Evolutionary conservation across 2,888 invertebrate species (phyloP).

Genomic region (Agrotis exclamationis): DNA sequence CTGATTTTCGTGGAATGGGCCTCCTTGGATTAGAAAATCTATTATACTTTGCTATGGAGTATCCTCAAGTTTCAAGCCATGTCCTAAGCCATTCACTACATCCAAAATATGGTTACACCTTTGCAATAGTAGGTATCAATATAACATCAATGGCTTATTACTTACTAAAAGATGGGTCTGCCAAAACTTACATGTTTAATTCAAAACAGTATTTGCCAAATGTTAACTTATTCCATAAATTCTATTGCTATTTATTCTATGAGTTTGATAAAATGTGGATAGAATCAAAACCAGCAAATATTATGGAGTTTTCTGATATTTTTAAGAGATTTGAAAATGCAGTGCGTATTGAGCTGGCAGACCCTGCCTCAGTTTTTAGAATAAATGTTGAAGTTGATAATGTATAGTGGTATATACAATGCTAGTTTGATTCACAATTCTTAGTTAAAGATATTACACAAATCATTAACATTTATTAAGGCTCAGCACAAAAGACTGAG

Average conservation of each 20-base stretch:
- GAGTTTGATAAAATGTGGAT: constrained; percentile 99
- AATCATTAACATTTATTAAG: constrained; percentile 29
- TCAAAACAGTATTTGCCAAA: constrained; percentile 92
- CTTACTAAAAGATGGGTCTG: constrained; percentile 94
- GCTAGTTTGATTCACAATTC: constrained; percentile 28
- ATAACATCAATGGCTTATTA: constrained; percentile 97
- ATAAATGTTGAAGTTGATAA: constrained; percentile 95
- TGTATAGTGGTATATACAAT: constrained; percentile 67
- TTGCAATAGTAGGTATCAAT: constrained; percentile 98
- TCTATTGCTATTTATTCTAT: constrained; percentile 98
- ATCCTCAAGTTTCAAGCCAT: constrained; percentile 95
- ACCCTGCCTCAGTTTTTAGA: constrained; percentile 94
- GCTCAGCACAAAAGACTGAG: constrained; percentile 59
- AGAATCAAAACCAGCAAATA: constrained; percentile 96
- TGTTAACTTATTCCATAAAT: constrained; percentile 96
- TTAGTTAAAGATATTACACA: constrained; percentile 22
- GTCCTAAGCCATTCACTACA: constrained; percentile 97
- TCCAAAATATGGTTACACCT: constrained; percentile 97
- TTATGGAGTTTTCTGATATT: constrained; percentile 98
- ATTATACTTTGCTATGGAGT: constrained; percentile 96
- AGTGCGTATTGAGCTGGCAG: constrained; percentile 93
- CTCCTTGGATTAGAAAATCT: constrained; percentile 98
- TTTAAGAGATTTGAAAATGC: constrained; percentile 96
- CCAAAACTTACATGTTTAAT: constrained; percentile 98
- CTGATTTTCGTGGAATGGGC: constrained; percentile 99